Base-by-base conservation (phyloP, 2,797 vertebrate species). In the Hephaestus fuliginosus region DNA sequence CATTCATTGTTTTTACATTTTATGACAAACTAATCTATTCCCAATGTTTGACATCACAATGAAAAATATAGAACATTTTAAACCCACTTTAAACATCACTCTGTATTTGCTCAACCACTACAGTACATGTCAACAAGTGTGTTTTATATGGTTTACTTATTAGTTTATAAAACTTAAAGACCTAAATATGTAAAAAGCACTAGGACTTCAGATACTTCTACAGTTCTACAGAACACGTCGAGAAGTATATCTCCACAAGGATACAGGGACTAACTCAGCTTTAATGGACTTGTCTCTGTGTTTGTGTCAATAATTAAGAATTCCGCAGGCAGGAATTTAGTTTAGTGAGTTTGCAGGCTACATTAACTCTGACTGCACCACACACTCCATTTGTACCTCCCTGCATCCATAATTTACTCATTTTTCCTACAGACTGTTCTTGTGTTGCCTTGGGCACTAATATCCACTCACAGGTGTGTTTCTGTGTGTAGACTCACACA, bases 341-440 rank as follows among this genome's bases (percentile, higher is more conserved):
- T 77, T 60, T 52, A 53, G 63, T 63, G 74, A 80, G 55, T 86
- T 62, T 88, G 62, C 74, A 90, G 87, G 79, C 88, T 89, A 84
- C 90, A 90, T 93, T 91, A 88, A 81, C 77, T 84, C 70, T 53
- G 68, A 81, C 79, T 82, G 65, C 85, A 73, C 81, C 80, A 70
- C 80, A 66, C 44, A 67, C 79, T 90, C 82, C 77, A 83, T 86
- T 91, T 91, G 83, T 85, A 84, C 79, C 80, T 80, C 66, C 70
- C 78, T 78, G 78, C 84, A 91, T 91, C 83, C 74, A 92, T 91
- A 91, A 91, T 92, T 92, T 76, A 92, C 67, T 74, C 39, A 43
- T 82, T 87, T 80, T 76, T 51, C 76, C 70, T 36, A 63, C 67
- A 70, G 78, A 82, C 73, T 74, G 74, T 75, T 84, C 63, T 74